These are phyloP conservation scores for Anser brachyrhynchus DNA, from an alignment of 2,113 vertebrate genomes.

Conservation along the genomic window DNA sequence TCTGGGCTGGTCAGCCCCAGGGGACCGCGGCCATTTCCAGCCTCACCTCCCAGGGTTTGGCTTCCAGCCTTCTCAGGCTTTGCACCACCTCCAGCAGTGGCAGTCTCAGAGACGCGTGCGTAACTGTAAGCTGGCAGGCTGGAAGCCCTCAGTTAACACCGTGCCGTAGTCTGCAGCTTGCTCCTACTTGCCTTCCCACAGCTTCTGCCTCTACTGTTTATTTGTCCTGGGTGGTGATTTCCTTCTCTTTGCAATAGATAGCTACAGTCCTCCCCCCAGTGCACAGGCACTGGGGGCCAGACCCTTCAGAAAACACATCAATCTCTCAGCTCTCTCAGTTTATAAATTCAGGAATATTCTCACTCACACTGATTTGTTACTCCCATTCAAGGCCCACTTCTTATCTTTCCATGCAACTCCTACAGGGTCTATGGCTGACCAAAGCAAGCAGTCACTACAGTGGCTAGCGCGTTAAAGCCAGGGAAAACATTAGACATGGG, in stretches of 20 bases:
- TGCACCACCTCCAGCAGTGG: neutral
- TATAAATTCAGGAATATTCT: neutral
- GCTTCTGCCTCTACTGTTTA: neutral
- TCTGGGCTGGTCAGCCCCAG: conserved; percentile 7
- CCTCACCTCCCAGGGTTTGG: neutral
- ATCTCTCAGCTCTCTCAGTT: neutral
- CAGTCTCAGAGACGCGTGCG: neutral
- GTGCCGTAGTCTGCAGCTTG: neutral
- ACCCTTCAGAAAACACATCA: neutral
- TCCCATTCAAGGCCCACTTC: neutral
- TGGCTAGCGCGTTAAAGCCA: neutral
- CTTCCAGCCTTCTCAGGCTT: neutral
- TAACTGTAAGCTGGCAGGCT: neutral
- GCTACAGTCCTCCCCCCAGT: neutral
- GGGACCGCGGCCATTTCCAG: conserved; percentile 20
- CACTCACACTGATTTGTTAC: neutral
- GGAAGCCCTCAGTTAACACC: neutral
- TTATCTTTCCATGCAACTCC: neutral
- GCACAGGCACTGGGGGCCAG: neutral
- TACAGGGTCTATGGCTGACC: neutral
- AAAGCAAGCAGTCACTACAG: neutral
- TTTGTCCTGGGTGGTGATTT: neutral
- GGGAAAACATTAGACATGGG: neutral
- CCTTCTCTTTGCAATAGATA: neutral
- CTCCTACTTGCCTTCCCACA: neutral